phyloP scores from a whole-genome alignment of 2,888 invertebrate genomes.

The Rhamnusium bicolor region DNA sequence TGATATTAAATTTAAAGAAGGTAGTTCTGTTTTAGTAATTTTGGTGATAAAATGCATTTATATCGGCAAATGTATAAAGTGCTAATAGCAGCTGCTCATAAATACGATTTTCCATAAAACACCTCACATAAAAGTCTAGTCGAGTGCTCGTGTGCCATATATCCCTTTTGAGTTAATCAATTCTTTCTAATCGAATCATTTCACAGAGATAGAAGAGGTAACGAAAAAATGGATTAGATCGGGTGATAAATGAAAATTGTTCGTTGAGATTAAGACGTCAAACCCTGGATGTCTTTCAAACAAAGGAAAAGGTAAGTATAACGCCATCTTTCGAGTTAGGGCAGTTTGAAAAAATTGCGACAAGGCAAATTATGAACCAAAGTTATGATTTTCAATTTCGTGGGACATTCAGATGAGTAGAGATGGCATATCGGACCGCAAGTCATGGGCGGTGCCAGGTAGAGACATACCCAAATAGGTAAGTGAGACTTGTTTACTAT shows the following conservation, averaged over 20 bases:
- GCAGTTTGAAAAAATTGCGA: too few species aligned
- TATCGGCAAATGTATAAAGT: neutral
- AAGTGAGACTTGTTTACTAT: too few species aligned
- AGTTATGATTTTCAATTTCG: too few species aligned
- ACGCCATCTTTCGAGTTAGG: too few species aligned
- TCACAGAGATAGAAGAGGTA: neutral
- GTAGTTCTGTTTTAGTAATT: neutral
- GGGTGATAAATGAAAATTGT: neutral
- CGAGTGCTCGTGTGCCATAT: neutral
- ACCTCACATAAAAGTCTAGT: neutral
- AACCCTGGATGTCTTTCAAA: too few species aligned
- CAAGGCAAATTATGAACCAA: too few species aligned
- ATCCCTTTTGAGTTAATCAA: conserved; percentile 18
- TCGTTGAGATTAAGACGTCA: too few species aligned
- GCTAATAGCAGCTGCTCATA: neutral
- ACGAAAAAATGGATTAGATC: neutral
- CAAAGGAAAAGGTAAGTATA: too few species aligned
- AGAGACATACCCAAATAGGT: too few species aligned
- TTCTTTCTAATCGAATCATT: conserved; percentile 21
- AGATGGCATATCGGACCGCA: too few species aligned
- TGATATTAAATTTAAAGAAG: neutral
- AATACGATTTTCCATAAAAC: conserved; percentile 1
- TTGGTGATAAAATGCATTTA: neutral
- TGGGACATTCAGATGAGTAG: too few species aligned
- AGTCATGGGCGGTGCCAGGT: too few species aligned